Conservation (phyloP, 92 coral and sea anemone species). For the Actinernus sp. region DNA sequence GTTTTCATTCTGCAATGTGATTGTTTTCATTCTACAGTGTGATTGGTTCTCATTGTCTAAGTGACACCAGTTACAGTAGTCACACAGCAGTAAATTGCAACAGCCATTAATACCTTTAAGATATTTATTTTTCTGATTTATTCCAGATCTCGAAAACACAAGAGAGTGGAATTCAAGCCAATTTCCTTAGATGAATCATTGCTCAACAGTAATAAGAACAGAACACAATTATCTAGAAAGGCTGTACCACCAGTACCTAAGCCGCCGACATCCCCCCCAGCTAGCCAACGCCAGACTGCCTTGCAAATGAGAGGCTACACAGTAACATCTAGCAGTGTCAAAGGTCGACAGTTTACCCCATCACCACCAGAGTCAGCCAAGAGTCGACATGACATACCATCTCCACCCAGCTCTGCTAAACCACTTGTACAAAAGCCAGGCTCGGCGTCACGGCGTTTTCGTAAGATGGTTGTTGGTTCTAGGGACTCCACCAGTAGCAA, state of each 20-base stretch:
- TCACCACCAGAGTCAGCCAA: slow-evolving; percentile 71
- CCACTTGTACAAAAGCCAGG: slow-evolving; percentile 62
- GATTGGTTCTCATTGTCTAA: too few species aligned
- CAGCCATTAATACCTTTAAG: too few species aligned
- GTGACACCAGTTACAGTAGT: too few species aligned
- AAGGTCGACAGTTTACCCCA: slow-evolving; percentile 41
- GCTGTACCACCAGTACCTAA: slow-evolving; percentile 46
- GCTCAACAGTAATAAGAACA: slow-evolving; percentile 5
- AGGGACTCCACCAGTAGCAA: slow-evolving; percentile 59
- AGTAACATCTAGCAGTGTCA: slow-evolving; percentile 1
- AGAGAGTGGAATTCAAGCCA: slow-evolving; percentile 15
- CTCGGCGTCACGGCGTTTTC: slow-evolving; percentile 81
- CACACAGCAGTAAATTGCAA: too few species aligned
- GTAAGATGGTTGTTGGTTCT: slow-evolving; percentile 81
- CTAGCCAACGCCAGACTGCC: slow-evolving; percentile 28
- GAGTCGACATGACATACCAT: slow-evolving; percentile 58
- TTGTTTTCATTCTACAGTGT: too few species aligned
- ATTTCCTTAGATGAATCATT: slow-evolving; percentile 47
- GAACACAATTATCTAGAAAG: slow-evolving; percentile 7
- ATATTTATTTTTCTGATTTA: neutral
- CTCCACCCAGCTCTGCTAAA: slow-evolving; percentile 93
- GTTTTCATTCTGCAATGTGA: too few species aligned
- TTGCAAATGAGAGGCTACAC: slow-evolving; percentile 26
- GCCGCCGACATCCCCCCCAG: slow-evolving; percentile 65
- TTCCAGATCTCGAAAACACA: slow-evolving; percentile 11